These are phyloP conservation scores for Lemur catta DNA, from an alignment of 2,797 vertebrate genomes.

Conservation along the genomic window DNA sequence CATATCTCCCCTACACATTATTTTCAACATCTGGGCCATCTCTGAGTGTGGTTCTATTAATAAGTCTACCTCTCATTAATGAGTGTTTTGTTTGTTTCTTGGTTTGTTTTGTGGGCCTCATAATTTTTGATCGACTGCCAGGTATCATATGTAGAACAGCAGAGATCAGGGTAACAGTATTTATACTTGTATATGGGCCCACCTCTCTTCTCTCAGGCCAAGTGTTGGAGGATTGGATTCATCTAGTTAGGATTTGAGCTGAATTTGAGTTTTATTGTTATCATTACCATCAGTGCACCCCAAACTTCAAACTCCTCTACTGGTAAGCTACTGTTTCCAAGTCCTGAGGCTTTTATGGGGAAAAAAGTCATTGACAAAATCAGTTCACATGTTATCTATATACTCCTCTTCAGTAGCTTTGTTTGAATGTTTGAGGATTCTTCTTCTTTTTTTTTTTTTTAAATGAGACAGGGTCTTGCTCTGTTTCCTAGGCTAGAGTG, in stretches of 20 bases:
- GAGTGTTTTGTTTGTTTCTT: neutral
- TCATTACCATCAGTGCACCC: neutral
- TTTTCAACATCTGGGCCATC: neutral
- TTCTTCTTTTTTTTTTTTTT: neutral
- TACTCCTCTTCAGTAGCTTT: neutral
- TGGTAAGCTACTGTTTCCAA: neutral
- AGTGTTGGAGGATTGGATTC: neutral
- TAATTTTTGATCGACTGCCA: neutral
- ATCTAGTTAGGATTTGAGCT: neutral
- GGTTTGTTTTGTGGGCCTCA: neutral
- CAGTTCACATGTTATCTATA: neutral
- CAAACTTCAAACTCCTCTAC: neutral
- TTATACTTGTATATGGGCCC: neutral
- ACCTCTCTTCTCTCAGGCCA: neutral
- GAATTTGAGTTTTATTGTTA: neutral
- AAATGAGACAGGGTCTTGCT: no score
- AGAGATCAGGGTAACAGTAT: neutral
- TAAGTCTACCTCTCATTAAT: neutral
- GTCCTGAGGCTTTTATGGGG: neutral
- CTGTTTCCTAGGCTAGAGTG: no score
- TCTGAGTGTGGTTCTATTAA: neutral
- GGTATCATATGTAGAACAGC: neutral
- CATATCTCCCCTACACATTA: neutral
- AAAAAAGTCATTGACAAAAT: neutral
- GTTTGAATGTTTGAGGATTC: neutral